These are phyloP conservation scores for Merops nubicus DNA, from an alignment of 2,113 vertebrate species.

Conservation along the genomic window DNA sequence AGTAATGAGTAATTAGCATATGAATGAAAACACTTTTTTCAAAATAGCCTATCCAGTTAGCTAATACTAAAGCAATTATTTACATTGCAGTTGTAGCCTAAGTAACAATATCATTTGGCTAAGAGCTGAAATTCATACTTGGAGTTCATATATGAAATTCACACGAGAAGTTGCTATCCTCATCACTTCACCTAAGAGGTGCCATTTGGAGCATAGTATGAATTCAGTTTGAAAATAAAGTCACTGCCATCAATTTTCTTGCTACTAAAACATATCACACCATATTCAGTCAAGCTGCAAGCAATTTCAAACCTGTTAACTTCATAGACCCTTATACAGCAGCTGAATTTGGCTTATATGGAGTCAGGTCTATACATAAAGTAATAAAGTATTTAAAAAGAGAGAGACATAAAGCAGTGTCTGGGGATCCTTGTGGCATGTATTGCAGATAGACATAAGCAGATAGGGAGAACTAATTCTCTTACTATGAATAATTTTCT, in stretches of 20 bases:
- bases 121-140: background rate
- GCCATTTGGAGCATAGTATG: background rate
- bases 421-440: background rate
- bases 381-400: background rate
- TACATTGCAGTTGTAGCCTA: background rate
- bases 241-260: background rate
- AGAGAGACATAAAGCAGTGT: background rate
- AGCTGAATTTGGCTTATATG: background rate
- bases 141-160: background rate
- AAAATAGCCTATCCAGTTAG: background rate
- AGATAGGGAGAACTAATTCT: background rate
- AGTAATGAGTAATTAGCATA: background rate
- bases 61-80: background rate
- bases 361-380: background rate
- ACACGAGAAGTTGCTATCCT: background rate
- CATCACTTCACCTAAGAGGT: background rate
- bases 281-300: slow-evolving; percentile 9
- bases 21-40: background rate
- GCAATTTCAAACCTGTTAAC: slow-evolving; percentile 23
- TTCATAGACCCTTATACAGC: background rate
- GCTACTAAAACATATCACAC: background rate
- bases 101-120: background rate
- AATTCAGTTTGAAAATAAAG: background rate
- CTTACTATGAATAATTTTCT: background rate
- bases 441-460: background rate